Conservation (phyloP, 2,113 vertebrate genomes). For the Perognathus longimembris region DNA sequence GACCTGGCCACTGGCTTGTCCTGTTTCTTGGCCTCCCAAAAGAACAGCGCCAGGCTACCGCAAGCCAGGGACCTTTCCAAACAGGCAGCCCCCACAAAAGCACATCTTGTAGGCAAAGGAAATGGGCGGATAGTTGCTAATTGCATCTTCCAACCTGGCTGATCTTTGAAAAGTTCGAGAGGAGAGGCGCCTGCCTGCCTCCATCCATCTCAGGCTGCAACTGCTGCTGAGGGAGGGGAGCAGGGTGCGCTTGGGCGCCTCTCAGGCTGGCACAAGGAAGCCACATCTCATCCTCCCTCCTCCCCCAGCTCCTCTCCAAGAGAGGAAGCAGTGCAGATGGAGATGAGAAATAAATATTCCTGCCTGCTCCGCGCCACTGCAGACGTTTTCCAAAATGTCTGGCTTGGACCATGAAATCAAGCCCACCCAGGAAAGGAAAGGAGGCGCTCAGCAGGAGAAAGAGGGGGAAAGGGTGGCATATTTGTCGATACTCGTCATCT, state of each 20-base stretch:
- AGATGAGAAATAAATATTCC: slow-evolving; percentile 84
- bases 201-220: slow-evolving; percentile 80
- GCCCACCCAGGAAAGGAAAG: slow-evolving; percentile 82
- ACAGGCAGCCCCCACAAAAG: slow-evolving; percentile 73
- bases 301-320: slow-evolving; percentile 79
- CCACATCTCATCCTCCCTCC: slow-evolving; percentile 75
- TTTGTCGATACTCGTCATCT: slow-evolving; percentile 78
- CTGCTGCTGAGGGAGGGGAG: slow-evolving; percentile 74
- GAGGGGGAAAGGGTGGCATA: slow-evolving; percentile 80
- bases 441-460: slow-evolving; percentile 80
- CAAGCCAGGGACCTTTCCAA: slow-evolving; percentile 74
- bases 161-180: slow-evolving; percentile 85
- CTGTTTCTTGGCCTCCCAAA: slow-evolving; percentile 65
- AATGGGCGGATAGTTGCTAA: slow-evolving; percentile 83
- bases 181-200: slow-evolving; percentile 85
- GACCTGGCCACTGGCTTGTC: background rate
- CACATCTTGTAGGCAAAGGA: slow-evolving; percentile 82
- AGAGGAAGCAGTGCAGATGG: slow-evolving; percentile 85
- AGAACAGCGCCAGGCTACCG: slow-evolving; percentile 74
- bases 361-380: slow-evolving; percentile 82
- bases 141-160: slow-evolving; percentile 81
- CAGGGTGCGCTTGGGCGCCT: slow-evolving; percentile 74
- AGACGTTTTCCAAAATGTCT: slow-evolving; percentile 83
- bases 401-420: slow-evolving; percentile 81
- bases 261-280: slow-evolving; percentile 77